Evolutionary conservation across 2,888 invertebrate species (phyloP).

Genomic region (Malacosoma neustria): DNA sequence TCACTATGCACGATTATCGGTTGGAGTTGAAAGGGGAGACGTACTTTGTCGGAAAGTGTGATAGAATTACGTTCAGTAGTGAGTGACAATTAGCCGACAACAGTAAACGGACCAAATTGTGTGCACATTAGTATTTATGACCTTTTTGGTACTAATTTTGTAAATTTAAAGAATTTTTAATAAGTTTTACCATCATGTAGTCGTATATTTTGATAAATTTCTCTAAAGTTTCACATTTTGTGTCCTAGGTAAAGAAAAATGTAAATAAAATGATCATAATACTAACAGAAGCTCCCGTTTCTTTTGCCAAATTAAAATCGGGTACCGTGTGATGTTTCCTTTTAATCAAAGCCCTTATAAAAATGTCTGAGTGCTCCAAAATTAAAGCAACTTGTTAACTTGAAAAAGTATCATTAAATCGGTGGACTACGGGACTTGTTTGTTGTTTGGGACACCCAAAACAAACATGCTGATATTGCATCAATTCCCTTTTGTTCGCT

Average conservation of each 20-base stretch:
- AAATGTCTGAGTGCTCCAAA: neutral
- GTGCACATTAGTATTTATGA: no score
- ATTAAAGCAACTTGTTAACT: neutral
- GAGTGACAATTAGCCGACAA: no score
- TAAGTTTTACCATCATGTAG: no score
- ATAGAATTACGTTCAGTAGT: no score
- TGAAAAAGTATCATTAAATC: slow-evolving; percentile 25
- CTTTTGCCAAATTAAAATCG: neutral
- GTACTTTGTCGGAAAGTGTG: no score
- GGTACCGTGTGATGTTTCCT: neutral
- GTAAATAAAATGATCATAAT: neutral
- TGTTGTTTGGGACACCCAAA: slow-evolving; percentile 16
- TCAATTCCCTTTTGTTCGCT: slow-evolving; percentile 20
- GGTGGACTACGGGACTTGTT: slow-evolving; percentile 20
- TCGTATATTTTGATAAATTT: no score
- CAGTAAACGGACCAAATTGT: no score
- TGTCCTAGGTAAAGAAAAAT: neutral
- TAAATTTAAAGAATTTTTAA: no score
- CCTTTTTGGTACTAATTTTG: no score
- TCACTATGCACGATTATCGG: no score
- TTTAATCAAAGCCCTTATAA: slow-evolving; percentile 7
- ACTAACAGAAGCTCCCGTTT: neutral
- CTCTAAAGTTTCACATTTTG: no score
- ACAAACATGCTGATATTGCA: slow-evolving; percentile 27
- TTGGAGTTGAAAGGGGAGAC: no score